Percentiles rank a stretch among this genome's conserved stretches.
Evolutionary conservation across 2,888 invertebrate species (phyloP).

Genomic region (Nephrotoma appendiculata): DNA sequence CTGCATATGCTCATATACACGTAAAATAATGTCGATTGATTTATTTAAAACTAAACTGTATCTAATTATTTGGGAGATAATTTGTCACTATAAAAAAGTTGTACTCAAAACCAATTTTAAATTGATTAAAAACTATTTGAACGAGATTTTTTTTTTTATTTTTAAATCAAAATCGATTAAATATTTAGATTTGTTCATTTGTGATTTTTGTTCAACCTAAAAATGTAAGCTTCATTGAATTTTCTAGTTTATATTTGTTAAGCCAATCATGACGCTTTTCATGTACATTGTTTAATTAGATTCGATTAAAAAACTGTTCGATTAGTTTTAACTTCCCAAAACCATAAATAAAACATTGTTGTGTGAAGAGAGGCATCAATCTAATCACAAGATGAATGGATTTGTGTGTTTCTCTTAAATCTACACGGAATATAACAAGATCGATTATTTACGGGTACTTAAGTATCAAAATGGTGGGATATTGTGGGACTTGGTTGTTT

Average conservation of each 20-base stretch:
- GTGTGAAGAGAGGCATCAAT: background rate
- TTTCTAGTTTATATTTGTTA: background rate
- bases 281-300: background rate
- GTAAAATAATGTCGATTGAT: too few species aligned
- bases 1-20: too few species aligned
- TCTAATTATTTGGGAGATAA: background rate
- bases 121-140: background rate
- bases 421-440: background rate
- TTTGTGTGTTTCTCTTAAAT: background rate
- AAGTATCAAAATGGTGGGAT: background rate
- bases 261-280: background rate
- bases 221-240: background rate
- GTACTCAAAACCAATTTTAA: background rate
- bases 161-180: background rate
- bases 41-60: background rate
- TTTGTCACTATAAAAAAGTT: background rate
- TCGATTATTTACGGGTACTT: background rate
- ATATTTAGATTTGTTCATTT: background rate
- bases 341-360: background rate
- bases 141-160: background rate
- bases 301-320: background rate
- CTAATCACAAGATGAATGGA: background rate
- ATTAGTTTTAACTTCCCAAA: background rate
- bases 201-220: background rate
- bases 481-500: background rate